Percentiles rank a stretch among this genome's conserved stretches.
Evolutionary conservation across 2,888 invertebrate genomes (phyloP).

Genomic region (Ptychoptera contaminata): DNA sequence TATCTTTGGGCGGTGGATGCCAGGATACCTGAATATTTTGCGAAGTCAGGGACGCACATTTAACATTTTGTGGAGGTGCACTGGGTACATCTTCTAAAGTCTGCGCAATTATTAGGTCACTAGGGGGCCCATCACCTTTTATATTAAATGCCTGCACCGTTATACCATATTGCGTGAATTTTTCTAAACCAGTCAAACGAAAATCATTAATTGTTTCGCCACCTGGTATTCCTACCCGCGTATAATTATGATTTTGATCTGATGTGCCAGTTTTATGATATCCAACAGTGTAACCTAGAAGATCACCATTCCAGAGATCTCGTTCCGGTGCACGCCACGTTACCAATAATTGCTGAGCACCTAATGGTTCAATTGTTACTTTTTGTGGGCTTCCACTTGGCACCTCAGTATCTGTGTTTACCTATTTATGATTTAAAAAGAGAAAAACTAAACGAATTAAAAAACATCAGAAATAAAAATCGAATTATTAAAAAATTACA

Average conservation of each 20-base stretch:
- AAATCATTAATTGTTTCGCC: conserved; percentile 39
- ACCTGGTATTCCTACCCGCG: conserved; percentile 29
- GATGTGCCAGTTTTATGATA: conserved; percentile 33
- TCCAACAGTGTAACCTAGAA: conserved; percentile 53
- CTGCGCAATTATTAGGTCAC: conserved; percentile 38
- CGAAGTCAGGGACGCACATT: conserved; percentile 50
- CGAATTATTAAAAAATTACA: conserved; percentile 21
- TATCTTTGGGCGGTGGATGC: conserved; percentile 46
- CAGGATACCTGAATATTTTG: conserved; percentile 57
- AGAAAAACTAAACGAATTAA: not conserved
- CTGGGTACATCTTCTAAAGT: conserved; percentile 43
- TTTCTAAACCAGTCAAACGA: conserved; percentile 46
- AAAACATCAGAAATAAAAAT: not conserved
- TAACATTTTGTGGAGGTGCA: conserved; percentile 46
- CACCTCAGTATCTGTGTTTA: conserved; percentile 39
- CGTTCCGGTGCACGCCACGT: conserved; percentile 61
- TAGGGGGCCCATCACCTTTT: conserved; percentile 62
- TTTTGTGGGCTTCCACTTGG: conserved; percentile 55
- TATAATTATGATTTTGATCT: conserved; percentile 21
- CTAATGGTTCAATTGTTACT: conserved; percentile 48
- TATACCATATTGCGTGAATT: conserved; percentile 66
- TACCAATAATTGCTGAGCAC: conserved; percentile 52
- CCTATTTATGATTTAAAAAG: too few relatives aligned
- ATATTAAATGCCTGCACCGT: conserved; percentile 66
- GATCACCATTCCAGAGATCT: conserved; percentile 59